Evolutionary conservation across 2,113 vertebrate genomes (phyloP).

Genomic region (Phaethornis superciliosus): DNA sequence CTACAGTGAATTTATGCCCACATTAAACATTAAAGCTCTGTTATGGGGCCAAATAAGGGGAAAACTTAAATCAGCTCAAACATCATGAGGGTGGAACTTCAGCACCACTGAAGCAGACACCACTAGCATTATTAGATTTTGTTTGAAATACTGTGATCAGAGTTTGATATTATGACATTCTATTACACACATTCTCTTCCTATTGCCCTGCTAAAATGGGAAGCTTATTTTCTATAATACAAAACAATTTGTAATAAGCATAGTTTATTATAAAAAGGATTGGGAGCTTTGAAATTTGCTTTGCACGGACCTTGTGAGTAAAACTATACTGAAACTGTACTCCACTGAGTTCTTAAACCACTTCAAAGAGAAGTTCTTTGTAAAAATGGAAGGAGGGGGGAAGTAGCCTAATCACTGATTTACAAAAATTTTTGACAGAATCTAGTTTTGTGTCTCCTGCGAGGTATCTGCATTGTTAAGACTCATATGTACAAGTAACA

Average conservation of each 20-base stretch:
- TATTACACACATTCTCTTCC: conserved; percentile 31
- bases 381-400: background rate
- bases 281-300: conserved; percentile 15
- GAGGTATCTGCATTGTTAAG: background rate
- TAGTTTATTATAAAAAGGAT: background rate
- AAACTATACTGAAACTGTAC: background rate
- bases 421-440: background rate
- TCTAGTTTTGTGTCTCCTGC: background rate
- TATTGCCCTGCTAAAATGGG: conserved; percentile 21
- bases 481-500: background rate
- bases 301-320: background rate
- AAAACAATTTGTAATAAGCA: conserved; percentile 25
- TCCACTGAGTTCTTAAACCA: background rate
- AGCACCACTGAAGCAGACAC: background rate
- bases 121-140: background rate
- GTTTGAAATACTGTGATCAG: background rate
- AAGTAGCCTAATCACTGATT: background rate
- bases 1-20: conserved; percentile 65
- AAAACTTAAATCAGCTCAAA: conserved; percentile 60
- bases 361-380: background rate
- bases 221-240: conserved; percentile 27
- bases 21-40: conserved; percentile 64
- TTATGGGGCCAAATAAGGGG: conserved; percentile 40
- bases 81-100: conserved; percentile 21
- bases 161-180: conserved; percentile 34